A percentile compares a stretch with the other conserved stretches of the same genome.
These are phyloP conservation scores for Syrrhaptes paradoxus DNA, from an alignment of 2,113 vertebrate genomes.

Conservation along the genomic window DNA sequence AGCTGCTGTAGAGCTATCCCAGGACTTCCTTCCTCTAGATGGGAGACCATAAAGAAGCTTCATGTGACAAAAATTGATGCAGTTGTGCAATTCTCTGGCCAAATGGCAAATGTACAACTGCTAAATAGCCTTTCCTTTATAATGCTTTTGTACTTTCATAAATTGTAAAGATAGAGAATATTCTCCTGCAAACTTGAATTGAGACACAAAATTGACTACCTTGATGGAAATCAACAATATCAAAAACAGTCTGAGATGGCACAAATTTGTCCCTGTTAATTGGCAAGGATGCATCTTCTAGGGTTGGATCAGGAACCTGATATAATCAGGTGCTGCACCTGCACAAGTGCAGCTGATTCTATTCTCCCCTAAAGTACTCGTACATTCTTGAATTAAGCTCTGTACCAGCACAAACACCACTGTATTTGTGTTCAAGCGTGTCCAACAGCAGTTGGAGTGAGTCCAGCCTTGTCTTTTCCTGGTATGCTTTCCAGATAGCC, in stretches of 20 bases:
- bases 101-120: neutral
- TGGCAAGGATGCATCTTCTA: neutral
- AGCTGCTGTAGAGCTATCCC: neutral
- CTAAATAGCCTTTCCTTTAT: neutral
- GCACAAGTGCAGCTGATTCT: neutral
- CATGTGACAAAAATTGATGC: neutral
- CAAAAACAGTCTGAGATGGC: neutral
- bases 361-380: neutral
- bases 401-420: neutral
- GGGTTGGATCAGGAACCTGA: neutral
- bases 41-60: neutral
- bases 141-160: neutral
- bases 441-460: neutral
- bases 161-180: neutral
- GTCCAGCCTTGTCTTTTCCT: neutral
- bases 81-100: neutral
- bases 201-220: neutral
- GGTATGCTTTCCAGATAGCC: neutral
- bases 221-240: neutral
- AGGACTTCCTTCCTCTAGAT: conserved; percentile 34
- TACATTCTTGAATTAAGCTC: neutral
- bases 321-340: neutral
- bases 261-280: neutral
- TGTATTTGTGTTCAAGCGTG: neutral
- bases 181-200: neutral